Evolutionary conservation across 2,888 invertebrate genomes (phyloP), one percentile per base, ranked within the genome.

Genomic region (Ornithoptera alexandrae): DNA sequence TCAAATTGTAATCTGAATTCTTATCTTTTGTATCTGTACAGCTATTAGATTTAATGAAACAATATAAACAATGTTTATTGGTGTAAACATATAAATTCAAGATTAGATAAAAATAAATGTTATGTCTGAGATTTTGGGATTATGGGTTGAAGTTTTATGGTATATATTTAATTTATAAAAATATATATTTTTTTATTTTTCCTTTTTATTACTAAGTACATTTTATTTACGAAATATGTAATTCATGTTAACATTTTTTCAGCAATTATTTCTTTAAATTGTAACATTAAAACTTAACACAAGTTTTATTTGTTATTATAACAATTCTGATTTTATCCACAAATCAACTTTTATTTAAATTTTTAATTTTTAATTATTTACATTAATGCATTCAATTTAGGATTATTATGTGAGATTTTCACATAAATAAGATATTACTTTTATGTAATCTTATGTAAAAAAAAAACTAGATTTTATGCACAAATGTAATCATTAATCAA

Each of bases 61-160:
- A 60, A 60, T 18, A 36, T 60, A 60, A 60, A 60, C 60, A 60
- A 10, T 60, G 39, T 12, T 7, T 36, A 36, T 60, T 36, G 18
- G 60, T 60, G 36, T 56, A 56, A 8, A 30, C 2, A 24, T 65
- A 30, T 65, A 20, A 61, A 39, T 50, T 5, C 2, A 22, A 17
- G 62, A 63, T 63, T 50, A 63, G 50, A 63, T 63, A 63, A 63
- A 63, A 63, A 53, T n/a, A 1, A 5, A 46, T 46, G 10, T 46
- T 46, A 46, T 17, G 39, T 39, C 8, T 39, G 46, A 46, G 15
- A 46, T 46, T 46, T 46, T 12, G 3, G 46, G 15, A 46, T 15
- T 46, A 46, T 12, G 2, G 46, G 4, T 46, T 46, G 12, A 46
- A 46, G 15, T 46, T 10, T 15, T 46, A 46, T 15, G 2, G 15